Conservation (phyloP, 2,888 invertebrate species). For the Tenthredo mesomela region DNA sequence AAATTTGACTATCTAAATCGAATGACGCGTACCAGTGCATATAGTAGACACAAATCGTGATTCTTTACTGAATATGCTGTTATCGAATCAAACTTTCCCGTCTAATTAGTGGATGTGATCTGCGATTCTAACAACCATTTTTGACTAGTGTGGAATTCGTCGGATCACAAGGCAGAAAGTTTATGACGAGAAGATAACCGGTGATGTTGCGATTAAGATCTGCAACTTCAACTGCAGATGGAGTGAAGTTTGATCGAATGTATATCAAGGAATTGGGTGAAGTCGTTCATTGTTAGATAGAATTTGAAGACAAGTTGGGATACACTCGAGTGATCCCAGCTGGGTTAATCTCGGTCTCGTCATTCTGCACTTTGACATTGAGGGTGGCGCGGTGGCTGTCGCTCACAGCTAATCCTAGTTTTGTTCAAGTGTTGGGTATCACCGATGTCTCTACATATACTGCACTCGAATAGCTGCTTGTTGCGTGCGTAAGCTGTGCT, state of each 20-base stretch:
- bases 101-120: too few species aligned
- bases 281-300: not conserved
- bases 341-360: constrained; percentile 30
- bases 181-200: not conserved
- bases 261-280: not conserved
- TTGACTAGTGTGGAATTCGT: too few species aligned
- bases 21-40: too few species aligned
- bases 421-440: constrained; percentile 14
- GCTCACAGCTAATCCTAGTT: constrained; percentile 42
- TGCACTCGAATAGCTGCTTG: constrained; percentile 2
- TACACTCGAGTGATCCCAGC: not conserved
- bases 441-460: not conserved
- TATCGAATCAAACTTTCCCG: too few species aligned
- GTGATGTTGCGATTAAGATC: not conserved
- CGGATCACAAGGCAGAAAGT: not conserved
- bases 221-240: not conserved
- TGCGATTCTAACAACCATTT: too few species aligned
- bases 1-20: not conserved
- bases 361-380: constrained; percentile 41
- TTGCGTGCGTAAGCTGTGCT: not conserved
- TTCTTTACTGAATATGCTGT: not conserved
- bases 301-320: not conserved
- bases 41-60: not conserved
- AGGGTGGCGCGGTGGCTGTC: constrained; percentile 15
- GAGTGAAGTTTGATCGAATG: not conserved